phyloP scores from a whole-genome alignment of 1,140 invertebrate genomes.

The Lordiphosa collinella region DNA sequence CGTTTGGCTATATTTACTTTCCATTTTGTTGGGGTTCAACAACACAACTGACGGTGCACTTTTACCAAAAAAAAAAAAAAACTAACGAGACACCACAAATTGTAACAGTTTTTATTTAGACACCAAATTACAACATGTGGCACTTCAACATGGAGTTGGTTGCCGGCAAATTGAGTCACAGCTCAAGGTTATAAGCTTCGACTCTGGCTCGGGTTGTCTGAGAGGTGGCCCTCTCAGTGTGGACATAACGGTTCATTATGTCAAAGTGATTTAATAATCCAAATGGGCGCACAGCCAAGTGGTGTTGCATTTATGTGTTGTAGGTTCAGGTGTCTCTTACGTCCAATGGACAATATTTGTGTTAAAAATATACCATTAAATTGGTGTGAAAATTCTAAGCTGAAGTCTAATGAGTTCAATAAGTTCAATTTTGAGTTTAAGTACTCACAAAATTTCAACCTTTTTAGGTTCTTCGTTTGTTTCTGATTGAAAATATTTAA shows the following conservation, averaged over 20 bases:
- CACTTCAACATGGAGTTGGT: conserved; percentile 18
- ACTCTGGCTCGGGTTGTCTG: conserved; percentile 7
- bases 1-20: conserved; percentile 42
- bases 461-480: too few species aligned
- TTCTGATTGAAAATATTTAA: too few species aligned
- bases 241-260: conserved; percentile 73
- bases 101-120: conserved; percentile 43
- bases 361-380: background rate
- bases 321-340: too few species aligned
- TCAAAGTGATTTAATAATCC: conserved; percentile 62
- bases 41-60: conserved; percentile 72
- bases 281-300: conserved; percentile 4
- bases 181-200: conserved; percentile 59
- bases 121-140: conserved; percentile 53
- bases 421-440: too few species aligned
- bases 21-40: conserved; percentile 66
- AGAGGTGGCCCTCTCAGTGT: conserved; percentile 28
- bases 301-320: conserved; percentile 11
- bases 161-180: conserved; percentile 35
- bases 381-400: background rate
- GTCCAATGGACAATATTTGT: conserved; percentile 7
- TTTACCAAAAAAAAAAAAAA: conserved; percentile 41
- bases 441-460: too few species aligned
- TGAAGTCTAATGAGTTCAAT: too few species aligned
- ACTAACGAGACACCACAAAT: conserved; percentile 6